Conservation (phyloP, 2,888 invertebrate species). For the Isoperla grammatica region DNA sequence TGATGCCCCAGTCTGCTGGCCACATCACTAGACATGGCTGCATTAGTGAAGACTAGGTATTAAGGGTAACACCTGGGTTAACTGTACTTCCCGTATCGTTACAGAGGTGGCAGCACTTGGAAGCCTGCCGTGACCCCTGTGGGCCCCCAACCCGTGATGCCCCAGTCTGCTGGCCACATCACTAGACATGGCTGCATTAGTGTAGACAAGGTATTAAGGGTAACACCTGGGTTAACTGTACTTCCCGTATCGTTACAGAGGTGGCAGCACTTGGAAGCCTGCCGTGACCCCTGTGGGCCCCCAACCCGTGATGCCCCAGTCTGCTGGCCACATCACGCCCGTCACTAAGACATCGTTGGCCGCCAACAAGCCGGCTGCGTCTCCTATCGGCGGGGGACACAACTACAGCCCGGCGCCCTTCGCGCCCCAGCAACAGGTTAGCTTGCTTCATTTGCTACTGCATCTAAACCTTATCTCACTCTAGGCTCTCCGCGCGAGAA, state of each 20-base stretch:
- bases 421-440: constrained; percentile 34
- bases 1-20: no score
- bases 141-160: constrained; percentile 59
- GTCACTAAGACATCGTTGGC: constrained; percentile 85
- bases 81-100: constrained; percentile 30
- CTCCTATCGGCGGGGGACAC: constrained; percentile 78
- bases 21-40: no score
- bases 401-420: constrained; percentile 87
- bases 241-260: constrained; percentile 51
- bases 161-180: constrained; percentile 50
- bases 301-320: constrained; percentile 51
- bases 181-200: no score
- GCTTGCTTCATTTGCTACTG: background rate
- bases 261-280: constrained; percentile 88
- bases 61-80: no score
- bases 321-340: constrained; percentile 55
- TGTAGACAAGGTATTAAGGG: no score
- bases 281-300: constrained; percentile 78
- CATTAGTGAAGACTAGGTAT: no score
- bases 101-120: constrained; percentile 86
- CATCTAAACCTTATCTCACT: no score
- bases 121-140: constrained; percentile 82
- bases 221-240: background rate
- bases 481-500: no score
- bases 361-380: constrained; percentile 59